These are phyloP conservation scores for Catocala nupta DNA, from an alignment of 2,888 invertebrate genomes.

Conservation along the genomic window DNA sequence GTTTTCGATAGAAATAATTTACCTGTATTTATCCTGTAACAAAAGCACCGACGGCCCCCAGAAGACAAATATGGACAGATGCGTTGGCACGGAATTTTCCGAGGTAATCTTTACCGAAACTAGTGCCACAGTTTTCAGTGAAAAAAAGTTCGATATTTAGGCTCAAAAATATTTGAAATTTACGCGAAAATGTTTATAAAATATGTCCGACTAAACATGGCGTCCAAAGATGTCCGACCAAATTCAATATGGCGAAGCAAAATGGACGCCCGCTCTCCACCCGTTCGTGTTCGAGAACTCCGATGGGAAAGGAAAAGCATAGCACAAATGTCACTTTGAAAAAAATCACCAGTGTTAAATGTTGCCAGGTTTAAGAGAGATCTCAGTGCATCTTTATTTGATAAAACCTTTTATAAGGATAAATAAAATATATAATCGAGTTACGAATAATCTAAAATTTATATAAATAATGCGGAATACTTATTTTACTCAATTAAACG, in stretches of 20 bases:
- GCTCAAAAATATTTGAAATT: constrained; percentile 87
- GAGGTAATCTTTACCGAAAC: constrained; percentile 72
- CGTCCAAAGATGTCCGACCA: constrained; percentile 90
- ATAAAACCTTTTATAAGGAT: too few relatives aligned
- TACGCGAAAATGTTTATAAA: constrained; percentile 90
- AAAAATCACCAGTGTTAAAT: constrained; percentile 43
- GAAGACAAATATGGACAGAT: constrained; percentile 81
- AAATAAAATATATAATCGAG: too few relatives aligned
- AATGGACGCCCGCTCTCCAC: constrained; percentile 83
- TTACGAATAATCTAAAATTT: too few relatives aligned
- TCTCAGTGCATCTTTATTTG: constrained; percentile 5
- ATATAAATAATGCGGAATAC: too few relatives aligned
- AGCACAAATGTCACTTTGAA: constrained; percentile 53
- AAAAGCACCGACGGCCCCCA: constrained; percentile 83
- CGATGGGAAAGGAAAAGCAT: constrained; percentile 64
- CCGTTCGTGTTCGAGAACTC: constrained; percentile 63
- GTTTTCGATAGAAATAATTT: constrained; percentile 82
- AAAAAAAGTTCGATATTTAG: constrained; percentile 84
- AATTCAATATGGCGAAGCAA: constrained; percentile 88
- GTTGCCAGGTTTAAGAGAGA: constrained; percentile 56
- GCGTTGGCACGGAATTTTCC: constrained; percentile 80
- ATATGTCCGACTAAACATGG: constrained; percentile 93
- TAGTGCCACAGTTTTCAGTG: constrained; percentile 78
- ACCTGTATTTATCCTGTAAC: constrained; percentile 87
- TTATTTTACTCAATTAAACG: too few relatives aligned